Evolutionary conservation across 1,140 invertebrate genomes (phyloP), one percentile per base, ranked within the genome.

Genomic region (Melipona quadrifasciata): DNA sequence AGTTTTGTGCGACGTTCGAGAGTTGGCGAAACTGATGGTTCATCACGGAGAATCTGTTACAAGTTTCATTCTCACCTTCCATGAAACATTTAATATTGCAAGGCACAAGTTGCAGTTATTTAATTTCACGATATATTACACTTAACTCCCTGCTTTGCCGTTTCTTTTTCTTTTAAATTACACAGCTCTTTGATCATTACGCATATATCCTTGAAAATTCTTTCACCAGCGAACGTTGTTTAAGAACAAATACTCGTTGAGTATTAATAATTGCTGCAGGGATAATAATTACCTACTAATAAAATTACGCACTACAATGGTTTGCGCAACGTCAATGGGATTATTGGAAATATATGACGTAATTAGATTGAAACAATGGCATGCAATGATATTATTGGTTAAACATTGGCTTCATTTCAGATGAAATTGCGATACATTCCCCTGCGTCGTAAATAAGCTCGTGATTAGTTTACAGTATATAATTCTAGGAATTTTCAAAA

Each of bases 301-400:
- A 80, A 80, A 61, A 68, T 61, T 61, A 61, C n/a, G 16, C 51
- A 31, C 12, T 73, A 34, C 21, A 34, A 74, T 53, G 31, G 47
- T 81, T 73, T 64, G 39, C 31, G 27, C 51, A 73, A 47, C 27
- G n/a, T 81, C 57, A 73, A 39, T 21, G 14, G 27, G 12, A 53
- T 64, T 81, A 73, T 73, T 31, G 14, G 57, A 81, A 58, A 71
- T 58, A 21, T 31, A 17, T 21, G 16, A 17, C 19, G 11, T 71
- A 68, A 55, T 71, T 67, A 12, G 53, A 47, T 61, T 27, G 51
- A 5, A 53, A 24, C 27, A 68, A 55, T 34, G 64, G 19, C n/a
- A 16, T 14, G 11, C 11, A 19, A 31, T 67, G 5, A 21, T 53
- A 19, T 0, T 34, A 79, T 55, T 79, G 27, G 24, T 27, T 34